phyloP scores from a whole-genome alignment of 2,113 vertebrate genomes.

The Cyphomyrus plagiostoma region DNA sequence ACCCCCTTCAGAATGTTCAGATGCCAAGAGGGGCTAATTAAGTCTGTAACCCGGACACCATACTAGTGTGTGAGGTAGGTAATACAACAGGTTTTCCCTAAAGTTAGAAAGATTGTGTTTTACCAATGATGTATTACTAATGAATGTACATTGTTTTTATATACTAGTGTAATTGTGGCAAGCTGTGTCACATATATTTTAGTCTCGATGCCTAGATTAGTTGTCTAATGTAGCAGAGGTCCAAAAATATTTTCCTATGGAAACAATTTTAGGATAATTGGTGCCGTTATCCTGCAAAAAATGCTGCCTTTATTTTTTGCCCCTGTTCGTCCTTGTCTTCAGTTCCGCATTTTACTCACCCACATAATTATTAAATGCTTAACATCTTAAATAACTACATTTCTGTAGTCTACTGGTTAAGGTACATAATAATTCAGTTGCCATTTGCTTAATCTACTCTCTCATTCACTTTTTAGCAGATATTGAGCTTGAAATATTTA shows the following conservation, averaged over 20 bases:
- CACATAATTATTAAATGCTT: background rate
- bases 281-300: background rate
- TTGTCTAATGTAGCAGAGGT: background rate
- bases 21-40: background rate
- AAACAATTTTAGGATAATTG: background rate
- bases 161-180: background rate
- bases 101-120: background rate
- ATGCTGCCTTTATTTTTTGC: background rate
- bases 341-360: background rate
- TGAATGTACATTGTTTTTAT: background rate
- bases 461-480: background rate
- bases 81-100: background rate
- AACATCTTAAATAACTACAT: background rate
- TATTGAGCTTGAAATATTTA: background rate
- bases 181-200: no score
- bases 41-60: no score
- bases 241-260: background rate
- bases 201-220: background rate
- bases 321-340: background rate
- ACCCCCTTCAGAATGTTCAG: background rate
- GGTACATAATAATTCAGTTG: background rate
- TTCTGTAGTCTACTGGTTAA: background rate
- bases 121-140: background rate
- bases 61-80: no score
- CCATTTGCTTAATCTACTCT: background rate